Base-by-base conservation (phyloP, 2,888 invertebrate species). In the Tipula lateralis region DNA sequence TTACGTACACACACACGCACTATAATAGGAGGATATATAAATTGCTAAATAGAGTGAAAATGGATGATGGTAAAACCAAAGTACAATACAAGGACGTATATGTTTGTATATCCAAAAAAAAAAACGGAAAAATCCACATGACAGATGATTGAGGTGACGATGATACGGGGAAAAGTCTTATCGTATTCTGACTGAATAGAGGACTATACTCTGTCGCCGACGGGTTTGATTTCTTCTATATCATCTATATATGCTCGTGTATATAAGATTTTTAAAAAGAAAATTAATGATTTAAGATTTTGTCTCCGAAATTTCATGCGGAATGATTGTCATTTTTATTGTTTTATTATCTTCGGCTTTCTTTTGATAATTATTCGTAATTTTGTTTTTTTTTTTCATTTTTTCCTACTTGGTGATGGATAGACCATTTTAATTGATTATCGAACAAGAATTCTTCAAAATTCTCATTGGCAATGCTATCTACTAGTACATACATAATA, bases 21-120 rank as follows among this genome's bases (percentile, higher is more conserved):
- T 16, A 44, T 39, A 39, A 44, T 44, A 66, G 24, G 24, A 66
- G 66, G 66, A 66, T 66, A 66, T 66, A 24, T 66, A 66, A 66
- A 66, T 66, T 66, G 66, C 66, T 66, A 66, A 66, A 66, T 66
- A 66, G 66, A 66, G 66, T 66, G 66, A 66, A 66, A 66, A 66
- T 66, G 12, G 66, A 24, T 66, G 66, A 66, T 66, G 66, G 66
- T 13, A 66, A 66, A 66, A 9, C 9, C 9, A 66, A 24, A 66
- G 2, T 9, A 24, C 3, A 24, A 24, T 24, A 66, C 66, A 66
- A 66, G 66, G 9, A 66, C 66, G 66, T 66, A 12, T 66, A 66
- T 66, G 66, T 24, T n/a, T n/a, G n/a, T n/a, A n/a, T n/a, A n/a
- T n/a, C n/a, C n/a, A n/a, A n/a, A n/a, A n/a, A n/a, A 66, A 24